Conservation (phyloP, 2,113 vertebrate species). For the Bostrychus sinensis region DNA sequence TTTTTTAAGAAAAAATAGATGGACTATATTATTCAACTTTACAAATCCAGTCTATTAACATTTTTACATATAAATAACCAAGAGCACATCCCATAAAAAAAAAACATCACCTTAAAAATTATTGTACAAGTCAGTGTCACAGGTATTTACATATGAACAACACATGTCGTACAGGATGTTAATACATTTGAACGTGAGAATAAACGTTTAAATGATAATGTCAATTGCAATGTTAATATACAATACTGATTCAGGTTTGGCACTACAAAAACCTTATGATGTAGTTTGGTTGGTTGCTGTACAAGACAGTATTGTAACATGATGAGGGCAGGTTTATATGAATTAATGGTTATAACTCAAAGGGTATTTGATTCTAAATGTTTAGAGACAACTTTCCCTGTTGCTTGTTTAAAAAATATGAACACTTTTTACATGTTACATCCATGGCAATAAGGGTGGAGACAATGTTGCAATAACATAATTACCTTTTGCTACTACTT, state of each 20-base stretch:
- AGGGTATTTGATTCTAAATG: too few species aligned
- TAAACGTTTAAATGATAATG: neutral
- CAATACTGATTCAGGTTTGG: conserved; percentile 45
- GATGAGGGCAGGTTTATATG: conserved; percentile 35
- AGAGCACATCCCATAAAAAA: conserved; percentile 37
- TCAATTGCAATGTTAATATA: neutral
- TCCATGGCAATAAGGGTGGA: too few species aligned
- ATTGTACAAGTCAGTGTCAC: conserved; percentile 27
- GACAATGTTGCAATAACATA: neutral
- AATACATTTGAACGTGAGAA: conserved; percentile 2
- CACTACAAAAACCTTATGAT: conserved; percentile 26
- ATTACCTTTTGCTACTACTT: neutral
- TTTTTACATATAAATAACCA: conserved; percentile 75
- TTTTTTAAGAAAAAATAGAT: conserved; percentile 74
- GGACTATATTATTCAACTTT: conserved; percentile 47
- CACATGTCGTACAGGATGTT: conserved; percentile 28
- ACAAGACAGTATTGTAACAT: conserved; percentile 27
- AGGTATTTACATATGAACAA: conserved; percentile 31
- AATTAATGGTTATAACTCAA: too few species aligned
- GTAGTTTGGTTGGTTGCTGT: conserved; percentile 15
- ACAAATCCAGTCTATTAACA: conserved; percentile 66
- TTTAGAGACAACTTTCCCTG: neutral
- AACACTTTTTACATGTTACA: neutral
- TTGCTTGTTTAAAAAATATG: neutral
- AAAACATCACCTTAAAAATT: conserved; percentile 48